phyloP scores from a whole-genome alignment of 2,113 vertebrate genomes.

The Eptesicus fuscus region DNA sequence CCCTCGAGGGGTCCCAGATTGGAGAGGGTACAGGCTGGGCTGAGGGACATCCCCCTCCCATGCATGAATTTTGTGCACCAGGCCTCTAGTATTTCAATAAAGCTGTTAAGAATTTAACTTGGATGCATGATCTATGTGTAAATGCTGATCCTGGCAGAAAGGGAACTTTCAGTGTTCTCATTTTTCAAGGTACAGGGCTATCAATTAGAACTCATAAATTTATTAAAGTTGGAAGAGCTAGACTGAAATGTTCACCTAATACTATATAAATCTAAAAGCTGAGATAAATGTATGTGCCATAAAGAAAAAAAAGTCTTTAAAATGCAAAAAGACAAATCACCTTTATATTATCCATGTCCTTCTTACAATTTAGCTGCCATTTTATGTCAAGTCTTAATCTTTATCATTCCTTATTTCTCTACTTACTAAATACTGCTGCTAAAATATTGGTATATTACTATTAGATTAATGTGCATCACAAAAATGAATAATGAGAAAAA shows the following conservation, averaged over 20 bases:
- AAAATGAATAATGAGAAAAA: neutral
- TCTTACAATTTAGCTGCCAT: neutral
- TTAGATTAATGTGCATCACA: neutral
- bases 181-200: neutral
- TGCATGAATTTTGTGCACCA: too few relatives aligned
- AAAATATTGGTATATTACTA: neutral
- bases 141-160: neutral
- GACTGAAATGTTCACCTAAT: neutral
- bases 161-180: neutral
- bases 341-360: neutral
- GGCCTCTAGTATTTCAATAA: neutral
- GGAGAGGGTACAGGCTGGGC: too few relatives aligned
- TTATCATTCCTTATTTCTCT: conserved; percentile 1
- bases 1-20: too few relatives aligned
- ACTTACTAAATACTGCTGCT: neutral
- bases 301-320: neutral
- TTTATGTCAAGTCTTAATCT: conserved; percentile 14
- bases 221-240: neutral
- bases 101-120: neutral
- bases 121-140: neutral
- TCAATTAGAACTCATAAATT: neutral
- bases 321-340: neutral
- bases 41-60: too few relatives aligned
- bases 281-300: neutral
- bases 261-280: neutral